Conservation (phyloP, 2,113 vertebrate genomes). For the Triplophysa siluroides region DNA sequence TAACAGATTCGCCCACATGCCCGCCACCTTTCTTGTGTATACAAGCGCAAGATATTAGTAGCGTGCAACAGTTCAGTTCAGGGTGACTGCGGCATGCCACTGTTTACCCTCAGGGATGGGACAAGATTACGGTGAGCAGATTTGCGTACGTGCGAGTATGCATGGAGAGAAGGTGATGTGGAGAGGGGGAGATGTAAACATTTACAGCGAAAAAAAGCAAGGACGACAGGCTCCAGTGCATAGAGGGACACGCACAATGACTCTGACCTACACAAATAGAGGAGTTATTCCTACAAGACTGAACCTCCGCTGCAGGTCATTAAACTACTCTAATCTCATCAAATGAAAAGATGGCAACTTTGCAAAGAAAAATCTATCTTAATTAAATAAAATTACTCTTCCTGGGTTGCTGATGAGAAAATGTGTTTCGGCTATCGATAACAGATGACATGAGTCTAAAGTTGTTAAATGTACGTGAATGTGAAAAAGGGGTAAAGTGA, state of each 20-base stretch:
- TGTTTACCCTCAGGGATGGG: slow-evolving; percentile 45
- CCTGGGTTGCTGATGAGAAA: slow-evolving; percentile 28
- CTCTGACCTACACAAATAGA: slow-evolving; percentile 39
- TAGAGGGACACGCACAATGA: slow-evolving; percentile 4
- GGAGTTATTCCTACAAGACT: slow-evolving; percentile 19
- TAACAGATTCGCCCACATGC: slow-evolving; percentile 27
- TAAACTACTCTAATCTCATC: slow-evolving; percentile 28
- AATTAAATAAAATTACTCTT: slow-evolving; percentile 27
- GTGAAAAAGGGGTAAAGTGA: not conserved
- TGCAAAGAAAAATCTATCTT: slow-evolving; percentile 12
- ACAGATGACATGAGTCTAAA: slow-evolving; percentile 8
- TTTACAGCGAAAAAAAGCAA: slow-evolving; percentile 13
- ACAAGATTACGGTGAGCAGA: slow-evolving; percentile 12
- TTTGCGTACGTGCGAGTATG: slow-evolving; percentile 28
- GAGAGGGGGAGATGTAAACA: slow-evolving; percentile 40
- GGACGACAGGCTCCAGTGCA: not conserved
- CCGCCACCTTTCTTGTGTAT: slow-evolving; percentile 4
- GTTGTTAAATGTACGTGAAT: slow-evolving; percentile 2
- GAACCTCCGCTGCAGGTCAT: slow-evolving; percentile 25
- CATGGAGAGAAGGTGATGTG: slow-evolving; percentile 47
- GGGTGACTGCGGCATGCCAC: slow-evolving; percentile 35
- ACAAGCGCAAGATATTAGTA: slow-evolving; percentile 8
- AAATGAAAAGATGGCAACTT: slow-evolving; percentile 16
- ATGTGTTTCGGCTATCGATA: slow-evolving; percentile 8
- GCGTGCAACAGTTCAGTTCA: slow-evolving; percentile 34